Evolutionary conservation across 2,888 invertebrate genomes (phyloP).

Genomic region (Tetrapedia diversipes): DNA sequence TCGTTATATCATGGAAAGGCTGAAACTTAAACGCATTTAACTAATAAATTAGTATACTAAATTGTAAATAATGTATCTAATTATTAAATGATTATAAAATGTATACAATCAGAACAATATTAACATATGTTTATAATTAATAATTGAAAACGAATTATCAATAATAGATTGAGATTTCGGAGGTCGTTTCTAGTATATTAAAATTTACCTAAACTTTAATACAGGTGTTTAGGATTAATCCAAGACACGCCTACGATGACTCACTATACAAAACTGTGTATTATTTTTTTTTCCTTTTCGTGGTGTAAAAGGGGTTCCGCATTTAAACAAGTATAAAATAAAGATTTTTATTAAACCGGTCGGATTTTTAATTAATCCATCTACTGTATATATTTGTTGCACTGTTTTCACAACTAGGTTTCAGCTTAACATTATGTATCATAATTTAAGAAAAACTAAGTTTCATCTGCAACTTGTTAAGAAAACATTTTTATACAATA

Average conservation of each 20-base stretch:
- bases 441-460: neutral
- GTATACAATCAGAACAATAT: neutral
- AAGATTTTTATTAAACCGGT: slow-evolving; percentile 21
- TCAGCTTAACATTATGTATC: neutral
- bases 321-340: slow-evolving; percentile 28
- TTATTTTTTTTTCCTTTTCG: slow-evolving; percentile 45
- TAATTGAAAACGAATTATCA: slow-evolving; percentile 11
- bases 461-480: neutral
- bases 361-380: slow-evolving; percentile 11
- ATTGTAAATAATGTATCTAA: no score
- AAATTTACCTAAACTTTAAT: slow-evolving; percentile 43
- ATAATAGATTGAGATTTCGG: slow-evolving; percentile 28
- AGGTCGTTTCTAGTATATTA: slow-evolving; percentile 35
- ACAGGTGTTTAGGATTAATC: slow-evolving; percentile 65
- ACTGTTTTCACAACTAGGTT: neutral
- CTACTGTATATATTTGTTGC: neutral
- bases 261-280: slow-evolving; percentile 59
- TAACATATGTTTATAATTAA: neutral
- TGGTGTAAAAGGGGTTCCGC: slow-evolving; percentile 44
- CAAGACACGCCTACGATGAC: slow-evolving; percentile 68
- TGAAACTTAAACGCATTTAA: neutral
- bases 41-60: no score
- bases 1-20: neutral
- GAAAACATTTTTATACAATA: neutral
- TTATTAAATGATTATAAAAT: neutral